A percentile compares a stretch with the other conserved stretches of the same genome.
Evolutionary conservation across 2,113 vertebrate species (phyloP).

Genomic region (Cololabis saira): DNA sequence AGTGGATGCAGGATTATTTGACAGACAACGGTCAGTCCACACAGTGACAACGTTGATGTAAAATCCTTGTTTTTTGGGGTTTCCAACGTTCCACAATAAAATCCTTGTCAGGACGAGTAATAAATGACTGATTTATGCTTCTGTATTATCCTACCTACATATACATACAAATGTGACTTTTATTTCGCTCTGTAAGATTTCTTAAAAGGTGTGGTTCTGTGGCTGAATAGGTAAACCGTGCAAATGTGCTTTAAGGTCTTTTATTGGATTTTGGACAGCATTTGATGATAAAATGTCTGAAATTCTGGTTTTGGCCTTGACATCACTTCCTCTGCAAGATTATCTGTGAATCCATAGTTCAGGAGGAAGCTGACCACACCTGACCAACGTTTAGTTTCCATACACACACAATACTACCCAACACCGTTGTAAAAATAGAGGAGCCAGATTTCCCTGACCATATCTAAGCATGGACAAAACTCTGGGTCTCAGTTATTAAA

Average conservation of each 20-base stretch:
- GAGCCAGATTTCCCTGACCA: constrained; percentile 27
- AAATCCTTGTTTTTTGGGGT: neutral
- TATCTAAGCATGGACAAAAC: constrained; percentile 26
- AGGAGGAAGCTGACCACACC: neutral
- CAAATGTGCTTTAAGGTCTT: neutral
- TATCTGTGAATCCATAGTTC: constrained; percentile 15
- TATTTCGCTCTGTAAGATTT: too few species aligned
- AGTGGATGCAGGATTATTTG: constrained; percentile 34
- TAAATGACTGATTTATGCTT: neutral
- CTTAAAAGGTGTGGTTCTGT: neutral
- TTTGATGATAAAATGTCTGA: neutral
- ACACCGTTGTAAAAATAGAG: constrained; percentile 9
- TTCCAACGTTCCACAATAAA: too few species aligned
- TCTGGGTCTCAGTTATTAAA: constrained; percentile 48
- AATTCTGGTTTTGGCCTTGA: neutral
- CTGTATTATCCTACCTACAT: neutral
- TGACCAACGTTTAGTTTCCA: too few species aligned
- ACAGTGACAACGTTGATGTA: constrained; percentile 8
- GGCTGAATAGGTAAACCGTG: neutral
- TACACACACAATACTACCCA: neutral
- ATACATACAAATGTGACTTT: neutral
- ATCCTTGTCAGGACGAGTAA: too few species aligned
- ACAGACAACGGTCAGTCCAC: constrained; percentile 25
- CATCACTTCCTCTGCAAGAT: neutral
- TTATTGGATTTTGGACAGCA: neutral